phyloP scores from a whole-genome alignment of 2,888 invertebrate species.

The Xylota sylvarum region DNA sequence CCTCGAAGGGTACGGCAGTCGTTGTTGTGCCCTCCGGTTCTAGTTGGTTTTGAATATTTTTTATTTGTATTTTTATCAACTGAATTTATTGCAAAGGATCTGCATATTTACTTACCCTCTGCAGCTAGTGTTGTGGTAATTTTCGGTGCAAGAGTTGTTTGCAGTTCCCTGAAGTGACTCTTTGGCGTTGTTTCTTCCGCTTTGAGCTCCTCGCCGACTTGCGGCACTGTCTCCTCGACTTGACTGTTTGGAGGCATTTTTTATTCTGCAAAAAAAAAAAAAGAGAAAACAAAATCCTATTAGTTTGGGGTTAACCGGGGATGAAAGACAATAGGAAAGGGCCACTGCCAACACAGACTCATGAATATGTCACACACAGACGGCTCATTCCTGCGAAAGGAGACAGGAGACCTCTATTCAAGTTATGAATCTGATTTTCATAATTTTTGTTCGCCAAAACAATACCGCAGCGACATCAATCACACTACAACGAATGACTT shows the following conservation, averaged over 20 bases:
- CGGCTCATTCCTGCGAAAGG: neutral
- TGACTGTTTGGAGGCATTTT: conserved; percentile 83
- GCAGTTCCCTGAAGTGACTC: conserved; percentile 79
- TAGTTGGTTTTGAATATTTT: conserved; percentile 1
- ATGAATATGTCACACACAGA: neutral
- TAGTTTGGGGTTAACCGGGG: neutral
- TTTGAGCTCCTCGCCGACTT: conserved; percentile 81
- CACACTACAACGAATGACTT: neutral
- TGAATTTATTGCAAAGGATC: neutral
- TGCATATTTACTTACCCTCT: conserved; percentile 79
- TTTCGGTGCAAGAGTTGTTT: conserved; percentile 80
- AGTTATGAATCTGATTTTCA: conserved; percentile 26
- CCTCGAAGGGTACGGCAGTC: conserved; percentile 81
- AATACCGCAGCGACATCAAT: conserved; percentile 15
- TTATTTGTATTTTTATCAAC: neutral
- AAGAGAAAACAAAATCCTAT: neutral
- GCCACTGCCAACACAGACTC: neutral
- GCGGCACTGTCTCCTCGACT: conserved; percentile 81
- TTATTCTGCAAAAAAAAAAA: conserved; percentile 70
- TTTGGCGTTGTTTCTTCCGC: conserved; percentile 82
- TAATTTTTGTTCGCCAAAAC: neutral
- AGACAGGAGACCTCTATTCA: neutral
- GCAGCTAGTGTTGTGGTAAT: conserved; percentile 79
- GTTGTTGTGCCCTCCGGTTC: conserved; percentile 79
- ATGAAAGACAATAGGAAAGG: too few relatives aligned